Evolutionary conservation across 2,113 vertebrate species (phyloP).

Genomic region (Anhinga rufa): DNA sequence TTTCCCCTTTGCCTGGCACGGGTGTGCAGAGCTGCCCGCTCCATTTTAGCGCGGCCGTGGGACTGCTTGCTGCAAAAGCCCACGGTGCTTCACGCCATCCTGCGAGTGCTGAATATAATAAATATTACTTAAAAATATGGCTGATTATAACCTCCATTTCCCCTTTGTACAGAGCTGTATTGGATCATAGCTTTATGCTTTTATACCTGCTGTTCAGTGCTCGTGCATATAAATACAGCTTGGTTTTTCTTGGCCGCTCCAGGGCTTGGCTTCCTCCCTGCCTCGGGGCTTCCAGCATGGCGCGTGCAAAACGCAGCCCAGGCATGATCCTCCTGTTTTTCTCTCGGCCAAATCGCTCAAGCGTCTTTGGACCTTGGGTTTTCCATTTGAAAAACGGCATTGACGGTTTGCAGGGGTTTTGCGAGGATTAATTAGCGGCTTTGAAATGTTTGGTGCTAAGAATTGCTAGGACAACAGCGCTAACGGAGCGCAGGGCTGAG

Average conservation of each 20-base stretch:
- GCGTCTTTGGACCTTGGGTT: neutral
- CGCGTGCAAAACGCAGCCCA: neutral
- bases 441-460: neutral
- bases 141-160: neutral
- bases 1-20: neutral
- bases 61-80: neutral
- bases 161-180: neutral
- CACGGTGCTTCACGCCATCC: accelerated
- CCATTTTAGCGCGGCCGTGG: accelerated
- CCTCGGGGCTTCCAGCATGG: neutral
- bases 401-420: neutral
- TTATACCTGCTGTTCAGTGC: neutral
- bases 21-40: neutral
- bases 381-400: neutral
- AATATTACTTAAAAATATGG: neutral
- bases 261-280: neutral
- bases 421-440: neutral
- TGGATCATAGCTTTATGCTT: neutral
- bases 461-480: accelerated
- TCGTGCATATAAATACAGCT: neutral
- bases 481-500: accelerated
- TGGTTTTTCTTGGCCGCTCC: neutral
- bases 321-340: neutral
- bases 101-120: accelerated
- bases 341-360: neutral